A percentile compares a stretch with the other conserved stretches of the same genome.
phyloP scores from a whole-genome alignment of 2,797 vertebrate genomes.

The Nannoperca australis region DNA sequence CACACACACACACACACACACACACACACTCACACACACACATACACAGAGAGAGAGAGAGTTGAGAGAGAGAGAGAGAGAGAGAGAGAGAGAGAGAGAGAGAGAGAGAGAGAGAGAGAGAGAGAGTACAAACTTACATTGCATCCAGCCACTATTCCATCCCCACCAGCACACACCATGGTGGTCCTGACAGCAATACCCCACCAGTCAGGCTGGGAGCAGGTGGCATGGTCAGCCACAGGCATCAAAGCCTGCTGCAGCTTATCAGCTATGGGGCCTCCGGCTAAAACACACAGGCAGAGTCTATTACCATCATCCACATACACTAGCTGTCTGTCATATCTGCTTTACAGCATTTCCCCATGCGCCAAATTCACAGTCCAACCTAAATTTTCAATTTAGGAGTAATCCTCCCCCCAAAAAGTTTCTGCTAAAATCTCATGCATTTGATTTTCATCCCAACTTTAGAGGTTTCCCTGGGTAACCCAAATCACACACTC shows the following conservation, averaged over 20 bases:
- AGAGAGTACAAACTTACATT: conserved; percentile 78
- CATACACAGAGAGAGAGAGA: no score
- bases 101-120: no score
- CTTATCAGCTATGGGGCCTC: conserved; percentile 88
- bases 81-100: no score
- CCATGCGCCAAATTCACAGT: conserved; percentile 41
- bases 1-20: no score
- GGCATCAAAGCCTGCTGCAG: conserved; percentile 95
- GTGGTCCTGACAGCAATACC: conserved; percentile 69
- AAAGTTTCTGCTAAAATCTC: conserved; percentile 45
- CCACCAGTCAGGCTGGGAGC: conserved; percentile 91
- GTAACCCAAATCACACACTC: conserved; percentile 12
- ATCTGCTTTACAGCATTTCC: conserved; percentile 63
- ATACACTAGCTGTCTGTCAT: conserved; percentile 61
- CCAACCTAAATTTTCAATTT: conserved; percentile 68
- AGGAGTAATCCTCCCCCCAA: conserved; percentile 51
- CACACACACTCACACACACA: no score
- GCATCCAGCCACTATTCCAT: conserved; percentile 87
- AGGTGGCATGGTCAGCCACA: conserved; percentile 88
- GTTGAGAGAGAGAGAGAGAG: no score
- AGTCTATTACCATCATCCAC: conserved; percentile 67
- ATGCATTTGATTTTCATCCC: conserved; percentile 51
- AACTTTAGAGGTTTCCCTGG: conserved; percentile 34
- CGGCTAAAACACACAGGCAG: conserved; percentile 84
- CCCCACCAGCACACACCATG: conserved; percentile 88